Conservation (phyloP, 1,140 invertebrate species). For the Anastatus disparis region DNA sequence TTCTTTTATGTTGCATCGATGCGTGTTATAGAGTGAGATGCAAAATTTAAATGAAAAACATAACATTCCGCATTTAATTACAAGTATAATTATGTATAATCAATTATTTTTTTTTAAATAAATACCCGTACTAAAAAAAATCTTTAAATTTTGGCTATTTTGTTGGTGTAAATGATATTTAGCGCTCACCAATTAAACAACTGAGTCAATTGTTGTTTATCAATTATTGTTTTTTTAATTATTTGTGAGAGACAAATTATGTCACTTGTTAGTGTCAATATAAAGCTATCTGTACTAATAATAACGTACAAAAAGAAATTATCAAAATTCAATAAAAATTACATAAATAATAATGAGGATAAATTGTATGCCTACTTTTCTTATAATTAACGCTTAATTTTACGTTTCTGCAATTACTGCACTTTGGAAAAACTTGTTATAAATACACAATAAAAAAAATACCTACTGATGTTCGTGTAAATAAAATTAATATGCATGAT, state of each 20-base stretch:
- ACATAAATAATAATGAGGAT: conserved; percentile 19
- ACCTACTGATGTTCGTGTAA: conserved; percentile 24
- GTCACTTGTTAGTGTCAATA: conserved; percentile 9
- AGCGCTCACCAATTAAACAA: conserved; percentile 11
- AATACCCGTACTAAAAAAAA: conserved; percentile 14
- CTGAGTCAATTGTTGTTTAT: conserved; percentile 18
- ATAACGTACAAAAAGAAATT: conserved; percentile 2
- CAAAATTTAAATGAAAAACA: conserved; percentile 25
- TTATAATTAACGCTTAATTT: conserved; percentile 31
- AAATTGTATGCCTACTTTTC: neutral
- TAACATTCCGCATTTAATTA: conserved; percentile 24
- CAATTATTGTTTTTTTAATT: conserved; percentile 5
- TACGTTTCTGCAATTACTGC: conserved; percentile 21
- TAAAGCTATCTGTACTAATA: conserved; percentile 22
- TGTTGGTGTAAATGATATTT: conserved; percentile 26
- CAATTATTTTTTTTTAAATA: conserved; percentile 10
- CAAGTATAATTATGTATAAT: conserved; percentile 22
- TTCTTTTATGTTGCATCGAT: conserved; percentile 17
- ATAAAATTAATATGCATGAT: conserved; percentile 29
- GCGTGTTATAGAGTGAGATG: conserved; percentile 23
- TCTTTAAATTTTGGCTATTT: conserved; percentile 29
- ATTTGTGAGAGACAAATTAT: conserved; percentile 39
- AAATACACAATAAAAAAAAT: conserved; percentile 21
- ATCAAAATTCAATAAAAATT: conserved; percentile 2
- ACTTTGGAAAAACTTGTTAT: conserved; percentile 12